A percentile compares a stretch with the other conserved stretches of the same genome.
phyloP scores from a whole-genome alignment of 2,113 vertebrate genomes.

The Neolamprologus tretocephalus region DNA sequence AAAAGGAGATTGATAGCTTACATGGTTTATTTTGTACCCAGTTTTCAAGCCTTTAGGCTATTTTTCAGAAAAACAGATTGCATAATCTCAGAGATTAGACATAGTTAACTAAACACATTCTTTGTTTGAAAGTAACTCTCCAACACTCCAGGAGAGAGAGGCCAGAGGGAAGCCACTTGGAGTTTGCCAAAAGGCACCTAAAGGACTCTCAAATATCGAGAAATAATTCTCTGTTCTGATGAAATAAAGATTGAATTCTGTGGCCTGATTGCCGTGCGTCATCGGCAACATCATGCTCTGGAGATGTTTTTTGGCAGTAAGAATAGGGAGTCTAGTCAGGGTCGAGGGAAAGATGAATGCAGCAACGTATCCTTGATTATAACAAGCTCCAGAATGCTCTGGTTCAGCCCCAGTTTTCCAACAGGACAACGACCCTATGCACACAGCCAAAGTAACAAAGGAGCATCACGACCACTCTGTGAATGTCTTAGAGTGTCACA shows the following conservation, averaged over 20 bases:
- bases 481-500: background rate
- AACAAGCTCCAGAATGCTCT: background rate
- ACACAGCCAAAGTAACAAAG: background rate
- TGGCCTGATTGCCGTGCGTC: background rate
- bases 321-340: background rate
- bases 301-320: background rate
- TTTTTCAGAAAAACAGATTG: background rate
- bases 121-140: background rate
- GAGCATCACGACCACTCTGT: background rate
- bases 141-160: background rate
- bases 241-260: background rate
- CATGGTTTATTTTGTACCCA: background rate
- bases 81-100: background rate
- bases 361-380: background rate
- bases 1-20: background rate
- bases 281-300: background rate
- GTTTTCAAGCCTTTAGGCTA: background rate
- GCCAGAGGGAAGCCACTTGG: background rate
- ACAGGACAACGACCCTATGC: background rate
- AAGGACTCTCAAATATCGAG: background rate
- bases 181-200: background rate
- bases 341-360: background rate
- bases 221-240: background rate
- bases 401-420: background rate
- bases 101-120: background rate